Evolutionary conservation across 2,797 vertebrate species (phyloP), one percentile per base, ranked within the genome.

Genomic region (Labroides dimidiatus): DNA sequence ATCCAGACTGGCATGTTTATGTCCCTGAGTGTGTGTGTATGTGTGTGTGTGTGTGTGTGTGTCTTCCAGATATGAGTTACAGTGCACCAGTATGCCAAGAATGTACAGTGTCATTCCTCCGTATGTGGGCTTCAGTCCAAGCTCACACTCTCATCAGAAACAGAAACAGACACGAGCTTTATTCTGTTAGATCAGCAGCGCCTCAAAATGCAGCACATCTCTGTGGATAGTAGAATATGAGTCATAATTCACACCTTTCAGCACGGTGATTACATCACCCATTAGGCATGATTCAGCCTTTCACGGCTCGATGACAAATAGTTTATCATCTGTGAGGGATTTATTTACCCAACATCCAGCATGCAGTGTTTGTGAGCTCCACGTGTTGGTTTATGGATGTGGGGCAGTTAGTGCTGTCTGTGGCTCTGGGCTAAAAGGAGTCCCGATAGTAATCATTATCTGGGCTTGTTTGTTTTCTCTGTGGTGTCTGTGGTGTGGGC

Each of bases 371-470:
- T 68, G 47, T 64, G 17, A 33, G 30, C 5, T 33, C 30, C 30
- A 33, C 30, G 8, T 33, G 30, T 33, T 65, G 43, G 55, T 77
- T 69, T 73, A 65, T 84, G 61, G 69, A 61, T 64, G 10, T 66
- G 60, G 74, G 62, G 84, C 77, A 80, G 64, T 37, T 53, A 54
- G 64, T 56, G 72, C 60, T 65, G 58, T 68, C 51, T 11, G 0
- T 45, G 69, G 58, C 53, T 64, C 53, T 14, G 66, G 58, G 73
- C 64, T 84, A 62, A 84, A 80, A 84, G 42, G 47, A 76, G 72
- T 83, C 77, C 78, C 78, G 45, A 56, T 69, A 61, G 70, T 78
- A 56, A 84, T 88, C 66, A 88, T 85, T 86, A 88, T 83, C 74
- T 24, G 23, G 30, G 43, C 73, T 69, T 84, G 82, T 87, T 81